Percentiles rank a stretch among this genome's conserved stretches.
Evolutionary conservation across 2,797 vertebrate species (phyloP).

Genomic region (Leucoraja ocellata): DNA sequence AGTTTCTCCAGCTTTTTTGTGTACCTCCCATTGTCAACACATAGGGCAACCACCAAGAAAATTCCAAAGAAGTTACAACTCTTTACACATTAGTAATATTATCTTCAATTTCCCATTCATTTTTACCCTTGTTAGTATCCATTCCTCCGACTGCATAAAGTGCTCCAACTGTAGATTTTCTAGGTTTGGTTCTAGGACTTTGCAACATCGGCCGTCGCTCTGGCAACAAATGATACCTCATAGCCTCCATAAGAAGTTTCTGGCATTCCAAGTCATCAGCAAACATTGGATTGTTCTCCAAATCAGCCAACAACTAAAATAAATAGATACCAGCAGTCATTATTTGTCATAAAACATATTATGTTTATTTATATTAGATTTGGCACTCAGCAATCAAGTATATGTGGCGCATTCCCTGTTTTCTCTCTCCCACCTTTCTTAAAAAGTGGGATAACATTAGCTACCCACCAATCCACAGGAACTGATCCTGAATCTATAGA

Average conservation of each 20-base stretch:
- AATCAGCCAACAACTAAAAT: slow-evolving; percentile 80
- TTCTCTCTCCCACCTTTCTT: too few species aligned
- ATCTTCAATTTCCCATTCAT: background rate
- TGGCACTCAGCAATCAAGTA: background rate
- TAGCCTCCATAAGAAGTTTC: slow-evolving; percentile 94
- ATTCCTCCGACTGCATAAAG: slow-evolving; percentile 94
- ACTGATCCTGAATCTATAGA: too few species aligned
- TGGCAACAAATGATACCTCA: slow-evolving; percentile 95
- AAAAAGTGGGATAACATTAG: too few species aligned
- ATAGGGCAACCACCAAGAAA: background rate
- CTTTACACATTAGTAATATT: background rate
- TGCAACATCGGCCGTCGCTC: slow-evolving; percentile 90
- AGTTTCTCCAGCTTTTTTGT: too few species aligned
- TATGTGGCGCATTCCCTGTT: background rate
- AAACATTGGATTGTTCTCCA: slow-evolving; percentile 95
- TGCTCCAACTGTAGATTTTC: slow-evolving; percentile 91
- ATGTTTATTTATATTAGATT: background rate
- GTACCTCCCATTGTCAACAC: too few species aligned
- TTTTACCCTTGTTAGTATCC: slow-evolving; percentile 83
- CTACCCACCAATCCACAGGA: too few species aligned
- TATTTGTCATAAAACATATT: background rate
- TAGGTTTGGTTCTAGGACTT: slow-evolving; percentile 88
- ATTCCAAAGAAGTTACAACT: background rate
- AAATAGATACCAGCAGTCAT: background rate
- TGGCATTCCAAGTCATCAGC: slow-evolving; percentile 88